Evolutionary conservation across 1,140 invertebrate genomes (phyloP).

Genomic region (Phymorhynchus buccinoides): DNA sequence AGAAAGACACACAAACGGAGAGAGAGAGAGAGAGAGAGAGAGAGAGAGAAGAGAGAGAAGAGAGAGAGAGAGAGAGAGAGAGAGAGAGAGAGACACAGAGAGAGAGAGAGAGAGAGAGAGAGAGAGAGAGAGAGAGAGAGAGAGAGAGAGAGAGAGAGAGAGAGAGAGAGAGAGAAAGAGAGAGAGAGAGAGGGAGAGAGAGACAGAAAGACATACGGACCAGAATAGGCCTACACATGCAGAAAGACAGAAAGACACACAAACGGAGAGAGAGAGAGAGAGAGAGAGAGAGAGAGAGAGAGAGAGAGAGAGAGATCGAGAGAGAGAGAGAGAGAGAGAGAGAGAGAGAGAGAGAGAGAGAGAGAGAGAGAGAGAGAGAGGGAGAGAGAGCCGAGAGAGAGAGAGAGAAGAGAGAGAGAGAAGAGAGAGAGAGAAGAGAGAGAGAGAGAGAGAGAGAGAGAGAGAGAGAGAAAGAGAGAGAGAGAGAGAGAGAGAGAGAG

Average conservation of each 20-base stretch:
- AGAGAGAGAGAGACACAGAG: neutral
- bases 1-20: neutral
- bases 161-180: neutral
- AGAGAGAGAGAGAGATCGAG: neutral
- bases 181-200: slow-evolving; percentile 1
- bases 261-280: neutral
- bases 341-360: neutral
- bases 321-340: neutral
- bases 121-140: neutral
- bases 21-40: neutral
- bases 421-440: neutral
- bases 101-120: neutral
- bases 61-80: neutral
- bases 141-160: neutral
- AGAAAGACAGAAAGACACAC: neutral
- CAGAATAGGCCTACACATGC: neutral
- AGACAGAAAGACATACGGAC: neutral
- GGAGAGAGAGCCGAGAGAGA: neutral
- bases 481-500: neutral
- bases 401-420: neutral
- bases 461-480: neutral
- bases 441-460: neutral
- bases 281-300: neutral
- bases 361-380: neutral
- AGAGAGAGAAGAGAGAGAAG: neutral